Base-by-base conservation (phyloP, 2,113 vertebrate genomes). In the Junco hyemalis region DNA sequence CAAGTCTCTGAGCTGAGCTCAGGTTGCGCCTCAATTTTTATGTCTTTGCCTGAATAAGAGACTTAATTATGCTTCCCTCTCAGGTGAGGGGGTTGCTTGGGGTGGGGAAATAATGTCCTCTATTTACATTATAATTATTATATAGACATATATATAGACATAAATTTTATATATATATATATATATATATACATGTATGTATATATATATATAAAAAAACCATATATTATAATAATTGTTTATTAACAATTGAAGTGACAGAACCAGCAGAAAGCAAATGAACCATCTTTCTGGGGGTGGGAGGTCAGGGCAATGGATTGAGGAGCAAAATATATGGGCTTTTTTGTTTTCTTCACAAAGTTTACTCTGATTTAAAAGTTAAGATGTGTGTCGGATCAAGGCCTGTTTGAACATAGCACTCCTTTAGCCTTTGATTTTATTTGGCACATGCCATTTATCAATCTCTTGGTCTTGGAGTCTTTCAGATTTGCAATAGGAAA, bases 271-370 rank as follows among this genome's bases (percentile, higher is more conserved):
- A 90, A 65, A 74, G 2, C 11, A 50, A 81, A 79, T 8, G 3
- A n/a, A 12, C 8, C 6, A 22, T 22, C 3, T 36, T 26, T 31
- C 12, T 17, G 8, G 4, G 11, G 9, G 3, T 21, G 11, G 12
- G 8, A 36, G 4, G 5, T 31, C 1, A 0, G 8, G 20, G 2
- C 25, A 36, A 24, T 36, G 31, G 8, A 65, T 4, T 65, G 16
- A 76, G 36, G 16, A 40, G 8, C 2, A 22, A 88, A 88, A 69
- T 53, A 65, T 11, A 25, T 44, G 20, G 48, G n/a, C 0, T 5
- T 56, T 33, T 60, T 72, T 38, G 2, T 20, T 74, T 85, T 53
- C 25, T 3, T 22, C 28, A 54, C 18, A 2, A 47, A 76, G 11
- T 65, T 92, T 61, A 4, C 9, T 53, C 17, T 21, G 29, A 24